A percentile compares a stretch with the other conserved stretches of the same genome.
phyloP scores from a whole-genome alignment of 2,797 vertebrate species.

The Adrianichthys oophorus region DNA sequence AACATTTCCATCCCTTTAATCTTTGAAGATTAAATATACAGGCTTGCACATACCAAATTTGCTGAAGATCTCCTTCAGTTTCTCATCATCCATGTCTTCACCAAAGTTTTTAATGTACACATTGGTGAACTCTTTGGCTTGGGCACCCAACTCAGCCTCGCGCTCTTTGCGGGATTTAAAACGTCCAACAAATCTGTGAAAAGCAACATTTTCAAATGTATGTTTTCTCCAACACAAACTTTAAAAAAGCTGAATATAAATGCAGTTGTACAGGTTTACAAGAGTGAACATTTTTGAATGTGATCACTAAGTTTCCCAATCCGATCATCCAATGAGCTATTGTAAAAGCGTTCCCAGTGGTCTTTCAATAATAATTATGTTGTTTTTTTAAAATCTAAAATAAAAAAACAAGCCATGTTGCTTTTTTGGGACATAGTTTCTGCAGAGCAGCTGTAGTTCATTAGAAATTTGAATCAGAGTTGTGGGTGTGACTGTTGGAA shows the following conservation, averaged over 20 bases:
- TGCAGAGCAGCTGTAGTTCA: no score
- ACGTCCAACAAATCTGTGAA: constrained; percentile 89
- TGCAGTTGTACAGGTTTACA: background rate
- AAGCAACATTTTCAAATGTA: background rate
- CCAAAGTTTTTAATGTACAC: constrained; percentile 99
- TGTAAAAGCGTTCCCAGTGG: no score
- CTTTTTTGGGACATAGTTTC: no score
- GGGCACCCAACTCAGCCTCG: constrained; percentile 93
- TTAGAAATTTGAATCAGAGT: no score
- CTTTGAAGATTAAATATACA: background rate
- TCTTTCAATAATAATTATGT: no score
- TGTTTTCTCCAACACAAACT: no score
- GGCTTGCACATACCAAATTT: constrained; percentile 84
- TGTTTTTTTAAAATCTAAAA: no score
- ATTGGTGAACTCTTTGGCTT: constrained; percentile 96
- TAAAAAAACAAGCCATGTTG: no score
- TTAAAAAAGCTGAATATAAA: background rate
- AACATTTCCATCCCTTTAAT: background rate
- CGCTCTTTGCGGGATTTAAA: constrained; percentile 98
- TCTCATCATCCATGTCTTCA: constrained; percentile 96
- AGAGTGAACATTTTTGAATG: background rate
- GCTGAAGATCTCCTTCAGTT: constrained; percentile 92
- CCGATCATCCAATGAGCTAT: no score
- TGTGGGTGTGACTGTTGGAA: no score
- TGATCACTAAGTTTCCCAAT: no score